A percentile compares a stretch with the other conserved stretches of the same genome.
Evolutionary conservation across 2,797 vertebrate species (phyloP).

Genomic region (Pristis pectinata): DNA sequence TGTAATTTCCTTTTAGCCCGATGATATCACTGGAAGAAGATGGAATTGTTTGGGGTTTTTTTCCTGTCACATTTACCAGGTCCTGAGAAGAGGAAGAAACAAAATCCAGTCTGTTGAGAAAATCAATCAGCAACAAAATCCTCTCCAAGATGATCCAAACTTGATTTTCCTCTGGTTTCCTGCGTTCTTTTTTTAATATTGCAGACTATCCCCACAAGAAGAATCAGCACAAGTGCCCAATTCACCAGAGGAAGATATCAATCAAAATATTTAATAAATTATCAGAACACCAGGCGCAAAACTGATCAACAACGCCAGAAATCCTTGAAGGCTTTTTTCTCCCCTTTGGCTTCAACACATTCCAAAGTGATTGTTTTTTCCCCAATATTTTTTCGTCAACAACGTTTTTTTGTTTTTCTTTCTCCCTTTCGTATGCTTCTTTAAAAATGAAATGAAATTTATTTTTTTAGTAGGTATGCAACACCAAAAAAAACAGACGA

Average conservation of each 20-base stretch:
- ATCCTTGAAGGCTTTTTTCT: slow-evolving; percentile 15
- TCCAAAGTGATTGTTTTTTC: slow-evolving; percentile 20
- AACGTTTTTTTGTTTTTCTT: neutral
- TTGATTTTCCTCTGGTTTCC: slow-evolving; percentile 19
- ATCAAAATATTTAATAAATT: slow-evolving; percentile 24
- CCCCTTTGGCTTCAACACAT: slow-evolving; percentile 23
- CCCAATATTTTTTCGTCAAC: neutral
- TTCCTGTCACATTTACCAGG: neutral
- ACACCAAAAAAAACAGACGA: neutral
- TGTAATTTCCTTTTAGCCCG: neutral
- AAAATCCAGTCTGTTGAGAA: slow-evolving; percentile 25
- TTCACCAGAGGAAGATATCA: neutral
- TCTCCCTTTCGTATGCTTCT: neutral
- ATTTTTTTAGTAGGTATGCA: neutral
- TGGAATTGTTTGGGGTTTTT: neutral
- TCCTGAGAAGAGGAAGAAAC: neutral
- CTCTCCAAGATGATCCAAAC: slow-evolving; percentile 17
- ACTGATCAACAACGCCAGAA: neutral
- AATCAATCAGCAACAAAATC: neutral
- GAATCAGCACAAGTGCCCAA: neutral
- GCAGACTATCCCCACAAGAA: neutral
- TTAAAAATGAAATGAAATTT: neutral
- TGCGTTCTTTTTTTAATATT: neutral
- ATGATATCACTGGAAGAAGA: slow-evolving; percentile 2
- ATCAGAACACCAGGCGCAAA: slow-evolving; percentile 18